Percentiles rank a stretch among this genome's conserved stretches.
phyloP scores from a whole-genome alignment of 2,797 vertebrate genomes.

The Psittacula echo region DNA sequence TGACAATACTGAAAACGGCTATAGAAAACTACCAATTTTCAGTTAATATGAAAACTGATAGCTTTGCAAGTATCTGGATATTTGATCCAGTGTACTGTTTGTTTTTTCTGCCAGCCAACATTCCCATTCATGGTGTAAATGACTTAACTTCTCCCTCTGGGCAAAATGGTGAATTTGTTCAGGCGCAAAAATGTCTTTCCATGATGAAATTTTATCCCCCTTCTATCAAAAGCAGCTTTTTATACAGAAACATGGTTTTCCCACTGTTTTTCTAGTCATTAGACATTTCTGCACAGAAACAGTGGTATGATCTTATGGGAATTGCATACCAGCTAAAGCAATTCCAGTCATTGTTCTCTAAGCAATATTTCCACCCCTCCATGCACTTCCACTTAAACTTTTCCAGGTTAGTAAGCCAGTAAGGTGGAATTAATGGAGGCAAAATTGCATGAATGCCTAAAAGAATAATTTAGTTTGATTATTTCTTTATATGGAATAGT shows the following conservation, averaged over 20 bases:
- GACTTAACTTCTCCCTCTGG: neutral
- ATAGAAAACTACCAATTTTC: neutral
- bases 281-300: constrained; percentile 10
- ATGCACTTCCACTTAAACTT: neutral
- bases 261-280: constrained; percentile 27
- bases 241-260: neutral
- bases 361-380: neutral
- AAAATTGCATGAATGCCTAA: neutral
- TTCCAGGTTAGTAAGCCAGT: constrained; percentile 12
- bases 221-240: constrained; percentile 43
- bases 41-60: neutral
- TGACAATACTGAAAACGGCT: neutral
- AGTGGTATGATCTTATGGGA: neutral
- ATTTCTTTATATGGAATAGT: neutral
- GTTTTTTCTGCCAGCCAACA: neutral
- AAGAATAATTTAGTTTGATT: neutral
- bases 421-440: neutral
- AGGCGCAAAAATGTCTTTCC: neutral
- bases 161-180: constrained; percentile 33
- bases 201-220: neutral
- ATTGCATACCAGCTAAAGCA: constrained; percentile 24
- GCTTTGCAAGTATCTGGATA: constrained; percentile 3
- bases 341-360: constrained; percentile 37
- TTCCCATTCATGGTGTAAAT: neutral
- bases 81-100: neutral